Evolutionary conservation across 2,797 vertebrate genomes (phyloP).

Genomic region (Adelosebastes latens): DNA sequence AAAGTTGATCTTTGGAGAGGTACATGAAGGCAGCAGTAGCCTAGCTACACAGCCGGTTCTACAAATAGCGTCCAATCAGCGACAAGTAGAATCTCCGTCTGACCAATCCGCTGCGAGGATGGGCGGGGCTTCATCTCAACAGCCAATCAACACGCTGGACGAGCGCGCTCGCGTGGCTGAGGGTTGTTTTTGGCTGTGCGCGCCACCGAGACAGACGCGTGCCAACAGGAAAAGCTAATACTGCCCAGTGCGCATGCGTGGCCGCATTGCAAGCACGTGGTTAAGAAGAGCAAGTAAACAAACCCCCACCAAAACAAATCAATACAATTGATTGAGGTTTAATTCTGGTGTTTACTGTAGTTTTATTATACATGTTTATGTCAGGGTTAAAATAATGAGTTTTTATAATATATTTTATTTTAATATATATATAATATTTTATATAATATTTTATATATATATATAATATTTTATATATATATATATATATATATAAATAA

Average conservation of each 20-base stretch:
- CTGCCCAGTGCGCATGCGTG: conserved; percentile 50
- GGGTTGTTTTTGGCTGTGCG: conserved; percentile 76
- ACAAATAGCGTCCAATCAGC: conserved; percentile 74
- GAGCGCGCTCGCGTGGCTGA: conserved; percentile 42
- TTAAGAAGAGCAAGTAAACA: conserved; percentile 78
- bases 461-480: no score
- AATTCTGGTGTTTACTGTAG: not conserved
- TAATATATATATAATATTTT: not conserved
- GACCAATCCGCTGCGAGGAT: conserved; percentile 22
- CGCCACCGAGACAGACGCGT: conserved; percentile 67
- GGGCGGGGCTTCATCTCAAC: conserved; percentile 19
- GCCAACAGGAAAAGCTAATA: conserved; percentile 41
- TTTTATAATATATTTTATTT: not conserved
- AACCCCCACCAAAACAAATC: conserved; percentile 25
- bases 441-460: no score
- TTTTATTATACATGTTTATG: not conserved
- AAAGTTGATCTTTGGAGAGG: not conserved
- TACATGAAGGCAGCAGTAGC: conserved; percentile 61
- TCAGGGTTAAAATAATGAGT: not conserved
- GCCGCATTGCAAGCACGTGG: conserved; percentile 74
- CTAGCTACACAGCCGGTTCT: conserved; percentile 64
- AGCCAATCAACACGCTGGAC: conserved; percentile 43
- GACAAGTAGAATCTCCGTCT: not conserved
- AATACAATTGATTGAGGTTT: not conserved
- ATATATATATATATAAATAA: no score